A percentile compares a stretch with the other conserved stretches of the same genome.
Evolutionary conservation across 2,797 vertebrate species (phyloP).

Genomic region (Hoplostethus mediterraneus): DNA sequence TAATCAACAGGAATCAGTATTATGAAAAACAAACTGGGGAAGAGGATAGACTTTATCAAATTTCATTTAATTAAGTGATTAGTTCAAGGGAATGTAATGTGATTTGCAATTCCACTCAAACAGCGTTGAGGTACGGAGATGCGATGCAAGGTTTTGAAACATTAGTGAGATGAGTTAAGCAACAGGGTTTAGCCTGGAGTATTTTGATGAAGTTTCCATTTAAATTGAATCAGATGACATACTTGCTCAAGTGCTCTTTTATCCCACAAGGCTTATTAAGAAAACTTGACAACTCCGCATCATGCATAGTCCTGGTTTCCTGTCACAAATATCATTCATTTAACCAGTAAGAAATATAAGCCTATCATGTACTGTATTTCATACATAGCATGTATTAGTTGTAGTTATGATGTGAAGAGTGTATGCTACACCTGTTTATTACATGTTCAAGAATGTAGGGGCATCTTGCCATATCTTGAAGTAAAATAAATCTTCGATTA

Average conservation of each 20-base stretch:
- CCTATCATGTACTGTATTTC: not conserved
- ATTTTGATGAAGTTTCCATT: slow-evolving; percentile 44
- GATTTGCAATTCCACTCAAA: slow-evolving; percentile 57
- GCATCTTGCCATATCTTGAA: too few relatives aligned
- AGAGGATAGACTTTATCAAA: slow-evolving; percentile 57
- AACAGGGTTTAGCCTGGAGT: slow-evolving; percentile 44
- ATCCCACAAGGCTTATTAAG: slow-evolving; percentile 30
- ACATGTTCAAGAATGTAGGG: too few relatives aligned
- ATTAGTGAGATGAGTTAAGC: slow-evolving; percentile 29
- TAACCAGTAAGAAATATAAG: slow-evolving; percentile 2
- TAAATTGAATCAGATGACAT: slow-evolving; percentile 54
- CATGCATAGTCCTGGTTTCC: slow-evolving; percentile 21
- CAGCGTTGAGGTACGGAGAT: slow-evolving; percentile 7
- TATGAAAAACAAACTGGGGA: slow-evolving; percentile 61
- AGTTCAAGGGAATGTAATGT: slow-evolving; percentile 55
- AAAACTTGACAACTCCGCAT: slow-evolving; percentile 19
- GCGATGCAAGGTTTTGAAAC: slow-evolving; percentile 33
- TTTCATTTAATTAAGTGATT: slow-evolving; percentile 67
- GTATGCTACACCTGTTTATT: too few relatives aligned
- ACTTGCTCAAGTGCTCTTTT: slow-evolving; percentile 43
- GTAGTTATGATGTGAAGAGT: too few relatives aligned
- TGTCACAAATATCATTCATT: slow-evolving; percentile 27
- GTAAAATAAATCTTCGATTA: too few relatives aligned
- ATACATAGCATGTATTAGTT: not conserved
- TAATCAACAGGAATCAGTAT: slow-evolving; percentile 62